phyloP scores from a whole-genome alignment of 2,888 invertebrate genomes.

The Spilosoma lubricipeda region DNA sequence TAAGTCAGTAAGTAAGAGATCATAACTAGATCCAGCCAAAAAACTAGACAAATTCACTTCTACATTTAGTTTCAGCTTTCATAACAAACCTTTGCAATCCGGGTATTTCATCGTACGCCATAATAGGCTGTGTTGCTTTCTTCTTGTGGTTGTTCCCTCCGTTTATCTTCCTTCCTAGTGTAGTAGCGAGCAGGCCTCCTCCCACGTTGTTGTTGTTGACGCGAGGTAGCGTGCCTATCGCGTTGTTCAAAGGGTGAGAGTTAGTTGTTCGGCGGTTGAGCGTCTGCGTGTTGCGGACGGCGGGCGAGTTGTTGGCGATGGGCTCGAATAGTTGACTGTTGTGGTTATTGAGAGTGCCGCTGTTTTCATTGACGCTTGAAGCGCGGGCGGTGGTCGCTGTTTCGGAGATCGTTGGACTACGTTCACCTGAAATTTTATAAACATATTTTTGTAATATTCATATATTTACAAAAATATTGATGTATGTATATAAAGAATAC shows the following conservation, averaged over 20 bases:
- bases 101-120: conserved; percentile 87
- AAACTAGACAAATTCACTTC: neutral
- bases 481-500: no score
- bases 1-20: neutral
- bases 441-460: no score
- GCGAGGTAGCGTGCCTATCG: conserved; percentile 78
- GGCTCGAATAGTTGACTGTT: conserved; percentile 64
- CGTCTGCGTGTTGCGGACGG: conserved; percentile 77
- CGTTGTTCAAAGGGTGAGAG: conserved; percentile 78
- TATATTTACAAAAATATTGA: no score
- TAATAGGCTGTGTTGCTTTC: conserved; percentile 81
- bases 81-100: conserved; percentile 79
- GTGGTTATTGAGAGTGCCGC: conserved; percentile 73
- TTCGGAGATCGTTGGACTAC: conserved; percentile 93
- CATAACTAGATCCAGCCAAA: neutral
- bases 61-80: neutral
- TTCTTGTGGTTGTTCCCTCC: conserved; percentile 83
- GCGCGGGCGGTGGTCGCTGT: conserved; percentile 94
- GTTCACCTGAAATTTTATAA: conserved; percentile 84
- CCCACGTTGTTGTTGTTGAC: conserved; percentile 73
- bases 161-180: conserved; percentile 83
- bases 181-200: conserved; percentile 72
- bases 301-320: conserved; percentile 67
- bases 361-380: conserved; percentile 87
- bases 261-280: conserved; percentile 74